Evolutionary conservation across 2,888 invertebrate genomes (phyloP), one percentile per base, ranked within the genome.

Genomic region (Heteromurus nitidus): DNA sequence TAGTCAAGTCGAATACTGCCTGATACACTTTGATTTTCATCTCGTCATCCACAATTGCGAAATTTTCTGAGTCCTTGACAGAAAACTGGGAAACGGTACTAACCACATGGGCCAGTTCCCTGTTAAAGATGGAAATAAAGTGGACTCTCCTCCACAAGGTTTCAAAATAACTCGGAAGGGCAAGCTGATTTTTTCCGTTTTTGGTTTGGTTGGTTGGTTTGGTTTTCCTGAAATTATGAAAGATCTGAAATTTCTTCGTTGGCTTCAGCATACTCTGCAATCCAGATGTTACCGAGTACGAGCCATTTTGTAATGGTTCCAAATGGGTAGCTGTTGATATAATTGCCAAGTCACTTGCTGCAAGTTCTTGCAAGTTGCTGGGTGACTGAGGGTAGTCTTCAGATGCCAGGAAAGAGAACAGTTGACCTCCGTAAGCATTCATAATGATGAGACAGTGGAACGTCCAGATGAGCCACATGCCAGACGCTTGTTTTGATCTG

Each of bases 361-460:
- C 62, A 2, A 73, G 16, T 16, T 62, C 47, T 18, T 20, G 5
- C 20, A 73, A 31, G 0, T 62, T 30, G 24, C 50, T 24, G 20
- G 73, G 73, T 9, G 50, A n/a, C 20, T 5, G 13, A 1, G 50
- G 50, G 16, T 7, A 3, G 2, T 13, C 3, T 16, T 64, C 64
- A 3, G 47, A 62, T 3, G 73, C 50, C 24, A 73, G 20, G 31
- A 73, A 73, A 1, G 73, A 73, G 16, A 22, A 73, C 16, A 73
- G 36, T 64, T 73, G 44, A 7, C 73, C 73, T 50, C 64, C 73
- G 18, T 73, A 73, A 1, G 47, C 18, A 31, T 73, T 73, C 47
- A 62, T 73, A 7, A 73, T 31, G 22, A 73, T 18, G 0, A 73
- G 1, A 16, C 30, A 31, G 24, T 11, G 64, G 50, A 47, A 73